Base-by-base conservation (phyloP, 2,113 vertebrate genomes). In the Cardinalis cardinalis region DNA sequence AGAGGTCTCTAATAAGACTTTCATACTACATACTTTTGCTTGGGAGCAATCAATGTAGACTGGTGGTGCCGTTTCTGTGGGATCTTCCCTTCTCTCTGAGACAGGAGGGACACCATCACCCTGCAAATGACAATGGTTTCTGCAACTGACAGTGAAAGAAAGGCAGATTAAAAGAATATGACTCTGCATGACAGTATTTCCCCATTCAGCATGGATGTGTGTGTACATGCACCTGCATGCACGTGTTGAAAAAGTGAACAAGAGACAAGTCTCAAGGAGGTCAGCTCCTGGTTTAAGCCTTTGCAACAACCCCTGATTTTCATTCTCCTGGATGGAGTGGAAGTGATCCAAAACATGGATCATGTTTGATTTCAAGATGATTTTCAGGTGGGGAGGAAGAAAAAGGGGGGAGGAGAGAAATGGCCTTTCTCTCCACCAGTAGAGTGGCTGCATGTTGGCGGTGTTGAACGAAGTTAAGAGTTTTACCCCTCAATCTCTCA, bases 1-100 rank as follows among this genome's bases (percentile, higher is more conserved):
- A 18, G 18, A 66, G 10, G 10, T 49, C 10, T 36, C 16, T 0
- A 0, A 41, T 6, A 6, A 32, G 12, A 18, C 11, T 52, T n/a
- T 66, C 20, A 52, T 12, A 34, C 2, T 34, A 11, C 24, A n/a
- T 3, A 14, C 3, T 70, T 20, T 58, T 2, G 0, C 29, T 29
- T 61, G 10, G 20, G 21, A 92, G 8, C 11, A 56, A 61, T 11
- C 1, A 1, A 16, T 25, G 26, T 32, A 70, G 21, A 23, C 1
- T 6, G 19, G 10, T 72, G 40, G 32, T 91, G 46, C 7, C 18
- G 34, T 88, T 72, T 69, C 51, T 44, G 20, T 29, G 8, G 31
- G 5, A 18, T 36, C 21, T 68, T 71, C 21, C 6, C 3, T 61
- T 48, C 31, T 25, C 26, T 68, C 29, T 44, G 9, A 65, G 19